phyloP scores from a whole-genome alignment of 23 tunicate genomes.

The Trididemnum nubilum region DNA sequence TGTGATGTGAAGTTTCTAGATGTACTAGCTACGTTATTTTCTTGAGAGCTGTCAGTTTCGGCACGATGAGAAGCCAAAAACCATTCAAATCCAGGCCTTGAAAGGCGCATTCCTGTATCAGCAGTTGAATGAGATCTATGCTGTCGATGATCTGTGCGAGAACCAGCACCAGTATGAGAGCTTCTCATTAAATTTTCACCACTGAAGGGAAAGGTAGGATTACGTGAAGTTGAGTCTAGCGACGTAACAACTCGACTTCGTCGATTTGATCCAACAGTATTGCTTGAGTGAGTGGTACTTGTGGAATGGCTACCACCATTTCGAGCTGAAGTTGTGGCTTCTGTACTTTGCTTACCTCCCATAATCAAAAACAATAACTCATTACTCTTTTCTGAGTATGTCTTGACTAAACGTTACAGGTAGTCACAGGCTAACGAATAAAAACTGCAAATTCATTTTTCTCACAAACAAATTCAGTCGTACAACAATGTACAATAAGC shows the following conservation, averaged over 20 bases:
- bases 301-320: neutral
- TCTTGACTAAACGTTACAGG: no score
- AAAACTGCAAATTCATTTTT: no score
- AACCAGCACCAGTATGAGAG: neutral
- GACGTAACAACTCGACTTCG: neutral
- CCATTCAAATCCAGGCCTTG: constrained; percentile 51
- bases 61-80: constrained; percentile 33
- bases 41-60: constrained; percentile 30
- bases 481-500: no score
- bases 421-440: no score
- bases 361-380: no score
- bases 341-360: constrained; percentile 53
- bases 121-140: constrained; percentile 40
- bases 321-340: neutral
- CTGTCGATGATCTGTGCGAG: constrained; percentile 6
- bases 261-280: constrained; percentile 1
- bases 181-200: neutral
- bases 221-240: neutral
- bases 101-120: constrained; percentile 40
- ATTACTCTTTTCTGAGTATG: no score
- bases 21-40: constrained; percentile 20
- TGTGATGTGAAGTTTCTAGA: constrained; percentile 6
- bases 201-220: neutral
- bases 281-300: neutral
- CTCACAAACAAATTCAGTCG: no score